These are phyloP conservation scores for Aporophyla nigra DNA, from an alignment of 2,888 invertebrate species.

Conservation along the genomic window DNA sequence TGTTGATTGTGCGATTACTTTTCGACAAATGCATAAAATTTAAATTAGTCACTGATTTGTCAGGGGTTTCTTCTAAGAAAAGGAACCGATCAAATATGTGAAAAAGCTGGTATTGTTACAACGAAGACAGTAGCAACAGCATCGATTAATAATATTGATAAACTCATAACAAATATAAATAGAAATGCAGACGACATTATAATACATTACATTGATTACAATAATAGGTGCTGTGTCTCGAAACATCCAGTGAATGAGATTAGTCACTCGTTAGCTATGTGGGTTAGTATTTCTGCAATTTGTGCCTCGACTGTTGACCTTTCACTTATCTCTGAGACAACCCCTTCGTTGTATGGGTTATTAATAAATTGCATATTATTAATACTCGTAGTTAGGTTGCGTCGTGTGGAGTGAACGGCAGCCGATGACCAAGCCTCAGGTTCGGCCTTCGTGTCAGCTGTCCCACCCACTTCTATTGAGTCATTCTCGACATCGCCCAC, in stretches of 20 bases:
- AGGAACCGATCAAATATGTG: constrained; percentile 12
- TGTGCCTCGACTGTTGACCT: constrained; percentile 61
- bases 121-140: constrained; percentile 18
- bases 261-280: constrained; percentile 62
- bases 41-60: constrained; percentile 55
- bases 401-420: constrained; percentile 71
- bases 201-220: constrained; percentile 45
- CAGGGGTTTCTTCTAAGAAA: constrained; percentile 42
- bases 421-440: constrained; percentile 81
- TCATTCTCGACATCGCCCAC: constrained; percentile 83
- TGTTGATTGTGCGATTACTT: constrained; percentile 31
- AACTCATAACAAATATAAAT: constrained; percentile 30
- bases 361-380: constrained; percentile 57
- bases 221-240: constrained; percentile 56
- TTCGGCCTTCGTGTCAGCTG: constrained; percentile 81
- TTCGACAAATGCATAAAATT: constrained; percentile 50
- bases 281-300: constrained; percentile 65
- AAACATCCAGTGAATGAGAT: constrained; percentile 59
- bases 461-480: constrained; percentile 84
- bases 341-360: constrained; percentile 53
- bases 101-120: constrained; percentile 10
- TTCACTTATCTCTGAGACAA: constrained; percentile 61
- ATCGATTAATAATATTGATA: constrained; percentile 24
- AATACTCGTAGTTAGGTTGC: constrained; percentile 42
- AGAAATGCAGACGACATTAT: constrained; percentile 41